Percentiles rank a stretch among this genome's conserved stretches.
These are phyloP conservation scores for Fragum whitleyi DNA, from an alignment of 2,888 invertebrate species.

Conservation along the genomic window DNA sequence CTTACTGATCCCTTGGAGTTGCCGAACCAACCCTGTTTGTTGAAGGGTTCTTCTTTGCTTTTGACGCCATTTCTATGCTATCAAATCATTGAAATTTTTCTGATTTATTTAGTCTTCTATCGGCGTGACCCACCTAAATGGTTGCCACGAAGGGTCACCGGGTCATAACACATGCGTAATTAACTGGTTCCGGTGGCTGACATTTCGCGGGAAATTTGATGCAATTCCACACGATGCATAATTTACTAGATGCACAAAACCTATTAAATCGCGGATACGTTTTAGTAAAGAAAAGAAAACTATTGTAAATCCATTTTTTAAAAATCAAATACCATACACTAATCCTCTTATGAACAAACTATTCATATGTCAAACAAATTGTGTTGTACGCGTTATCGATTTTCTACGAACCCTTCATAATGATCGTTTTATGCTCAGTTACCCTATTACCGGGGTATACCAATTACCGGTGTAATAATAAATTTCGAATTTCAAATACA, in stretches of 20 bases:
- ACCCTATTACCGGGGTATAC: too few relatives aligned
- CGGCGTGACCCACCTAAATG: slow-evolving; percentile 27
- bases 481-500: too few relatives aligned
- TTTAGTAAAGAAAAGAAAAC: too few relatives aligned
- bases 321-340: neutral
- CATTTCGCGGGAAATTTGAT: slow-evolving; percentile 48
- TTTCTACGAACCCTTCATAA: slow-evolving; percentile 2
- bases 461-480: too few relatives aligned
- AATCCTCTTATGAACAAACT: neutral
- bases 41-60: slow-evolving; percentile 77
- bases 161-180: slow-evolving; percentile 62
- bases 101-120: neutral
- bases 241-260: too few relatives aligned
- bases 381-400: slow-evolving; percentile 17
- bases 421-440: too few relatives aligned
- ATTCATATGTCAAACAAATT: neutral
- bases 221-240: too few relatives aligned
- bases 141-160: slow-evolving; percentile 69
- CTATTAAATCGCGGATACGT: too few relatives aligned
- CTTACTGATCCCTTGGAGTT: slow-evolving; percentile 79
- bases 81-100: slow-evolving; percentile 5
- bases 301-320: too few relatives aligned
- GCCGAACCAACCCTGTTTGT: slow-evolving; percentile 78
- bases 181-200: slow-evolving; percentile 48
- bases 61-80: slow-evolving; percentile 72